Evolutionary conservation across 1,140 invertebrate genomes (phyloP), one percentile per base, ranked within the genome.

Genomic region (Paralvinella palmiformis): DNA sequence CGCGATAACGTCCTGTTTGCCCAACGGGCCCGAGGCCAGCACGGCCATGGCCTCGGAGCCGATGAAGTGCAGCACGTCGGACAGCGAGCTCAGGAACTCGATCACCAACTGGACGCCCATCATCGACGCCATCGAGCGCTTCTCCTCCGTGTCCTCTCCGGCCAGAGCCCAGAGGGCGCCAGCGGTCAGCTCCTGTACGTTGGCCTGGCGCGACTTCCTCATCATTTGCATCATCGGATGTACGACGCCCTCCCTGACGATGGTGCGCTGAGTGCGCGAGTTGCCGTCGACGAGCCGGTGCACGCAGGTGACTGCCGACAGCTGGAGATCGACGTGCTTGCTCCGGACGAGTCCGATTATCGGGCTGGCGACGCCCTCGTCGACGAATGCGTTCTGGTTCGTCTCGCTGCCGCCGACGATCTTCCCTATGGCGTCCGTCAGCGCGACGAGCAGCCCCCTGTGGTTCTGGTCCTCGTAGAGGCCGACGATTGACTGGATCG

Each of bases 81-180:
- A 72, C 63, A 73, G 56, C 22, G 75, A 73, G 65, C 75, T 75
- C n/a, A 62, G 60, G 62, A 80, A 80, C 57, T 78, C 75, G 27
- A 79, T 75, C 15, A 80, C 64, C 53, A 71, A 68, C 13, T 70
- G 69, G 29, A 78, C 76, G 27, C 75, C 75, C 59, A 80, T 79
- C 37, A 69, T 71, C 45, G 68, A 70, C 0, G 79, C 77, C 68
- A 79, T 79, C 10, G 72, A 69, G 29, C 76, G 64, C 58, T 73
- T 71, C 33, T 75, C 71, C 33, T 79, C 74, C 48, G 70, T 56
- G 62, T 73, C 70, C 13, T 72, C 64, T 3, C 79, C 79, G 6
- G 77, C 78, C 20, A 79, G 55, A n/a, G 78, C 73, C 79, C 79
- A 80, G 33, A 80, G 62, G 4, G 77, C 75, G 56, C 70, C 67